A percentile compares a stretch with the other conserved stretches of the same genome.
Conservation (phyloP, 2,113 vertebrate genomes). For the Cheilinus undulatus region DNA sequence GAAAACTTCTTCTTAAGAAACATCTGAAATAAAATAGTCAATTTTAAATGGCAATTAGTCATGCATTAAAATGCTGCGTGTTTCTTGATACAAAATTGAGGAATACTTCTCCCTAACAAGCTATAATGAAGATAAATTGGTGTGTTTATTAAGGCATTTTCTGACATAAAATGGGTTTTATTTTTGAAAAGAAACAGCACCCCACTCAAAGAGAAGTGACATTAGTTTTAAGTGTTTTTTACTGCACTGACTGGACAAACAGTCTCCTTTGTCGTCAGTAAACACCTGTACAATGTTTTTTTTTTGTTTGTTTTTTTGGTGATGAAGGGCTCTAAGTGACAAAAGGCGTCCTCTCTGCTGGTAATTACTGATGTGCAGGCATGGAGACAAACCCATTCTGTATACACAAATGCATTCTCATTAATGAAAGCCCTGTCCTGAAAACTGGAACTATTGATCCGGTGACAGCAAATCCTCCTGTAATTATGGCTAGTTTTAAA, state of each 20-base stretch:
- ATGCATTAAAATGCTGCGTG: background rate
- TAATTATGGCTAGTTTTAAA: conserved; percentile 35
- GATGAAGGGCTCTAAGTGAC: conserved; percentile 32
- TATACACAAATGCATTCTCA: conserved; percentile 48
- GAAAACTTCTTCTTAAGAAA: background rate
- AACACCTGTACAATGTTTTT: conserved; percentile 20
- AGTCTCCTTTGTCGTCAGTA: background rate
- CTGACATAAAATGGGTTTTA: background rate
- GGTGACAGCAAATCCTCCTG: conserved; percentile 14
- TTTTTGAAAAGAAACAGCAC: conserved; percentile 1
- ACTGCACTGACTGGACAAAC: conserved; percentile 27
- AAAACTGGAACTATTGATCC: conserved; percentile 59
- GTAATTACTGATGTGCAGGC: conserved; percentile 41
- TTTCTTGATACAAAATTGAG: background rate
- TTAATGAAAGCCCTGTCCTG: conserved; percentile 23
- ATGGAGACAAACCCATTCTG: conserved; percentile 6
- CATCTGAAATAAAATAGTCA: background rate
- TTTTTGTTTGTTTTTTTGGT: conserved; percentile 15
- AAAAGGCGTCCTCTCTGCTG: conserved; percentile 47
- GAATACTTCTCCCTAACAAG: no score
- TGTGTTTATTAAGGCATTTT: background rate
- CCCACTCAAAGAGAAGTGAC: conserved; percentile 2
- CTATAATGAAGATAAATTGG: background rate
- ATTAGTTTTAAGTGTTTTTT: conserved; percentile 12
- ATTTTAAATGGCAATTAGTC: conserved; percentile 7